Evolutionary conservation across 2,113 vertebrate genomes (phyloP).

Genomic region (Scomber colias): DNA sequence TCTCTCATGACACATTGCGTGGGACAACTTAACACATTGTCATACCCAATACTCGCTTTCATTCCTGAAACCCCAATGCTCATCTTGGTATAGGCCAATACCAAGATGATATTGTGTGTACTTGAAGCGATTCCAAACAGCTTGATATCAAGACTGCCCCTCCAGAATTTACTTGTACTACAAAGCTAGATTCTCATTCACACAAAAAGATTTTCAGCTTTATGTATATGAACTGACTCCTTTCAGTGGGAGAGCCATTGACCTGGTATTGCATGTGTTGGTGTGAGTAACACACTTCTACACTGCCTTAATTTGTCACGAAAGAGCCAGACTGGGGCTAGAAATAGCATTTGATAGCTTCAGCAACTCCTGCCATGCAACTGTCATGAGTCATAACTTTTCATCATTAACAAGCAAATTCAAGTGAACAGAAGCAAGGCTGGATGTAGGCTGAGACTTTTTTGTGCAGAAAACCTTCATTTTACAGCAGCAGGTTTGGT

Average conservation of each 20-base stretch:
- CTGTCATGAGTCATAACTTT: constrained; percentile 57
- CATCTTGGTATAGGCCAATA: neutral
- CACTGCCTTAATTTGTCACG: constrained; percentile 43
- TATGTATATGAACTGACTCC: neutral
- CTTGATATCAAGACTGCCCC: neutral
- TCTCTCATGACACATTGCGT: neutral
- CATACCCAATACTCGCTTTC: neutral
- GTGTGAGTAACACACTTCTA: constrained; percentile 36
- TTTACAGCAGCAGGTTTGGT: constrained; percentile 4
- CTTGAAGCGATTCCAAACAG: neutral
- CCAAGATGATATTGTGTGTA: neutral
- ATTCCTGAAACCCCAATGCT: neutral
- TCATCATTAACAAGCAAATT: constrained; percentile 45
- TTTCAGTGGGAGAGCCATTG: constrained; percentile 22
- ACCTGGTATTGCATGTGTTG: constrained; percentile 24
- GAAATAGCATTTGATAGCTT: constrained; percentile 52
- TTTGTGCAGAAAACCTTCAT: constrained; percentile 9
- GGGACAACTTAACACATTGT: neutral
- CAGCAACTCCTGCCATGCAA: constrained; percentile 41
- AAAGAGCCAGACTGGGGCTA: constrained; percentile 34
- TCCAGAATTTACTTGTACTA: neutral
- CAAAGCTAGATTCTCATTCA: no score
- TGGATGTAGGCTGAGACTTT: constrained; percentile 14
- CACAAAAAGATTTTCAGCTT: constrained; percentile 6
- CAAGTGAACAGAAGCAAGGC: constrained; percentile 8